Base-by-base conservation (phyloP, 2,113 vertebrate species). In the Rhagologus leucostigma region DNA sequence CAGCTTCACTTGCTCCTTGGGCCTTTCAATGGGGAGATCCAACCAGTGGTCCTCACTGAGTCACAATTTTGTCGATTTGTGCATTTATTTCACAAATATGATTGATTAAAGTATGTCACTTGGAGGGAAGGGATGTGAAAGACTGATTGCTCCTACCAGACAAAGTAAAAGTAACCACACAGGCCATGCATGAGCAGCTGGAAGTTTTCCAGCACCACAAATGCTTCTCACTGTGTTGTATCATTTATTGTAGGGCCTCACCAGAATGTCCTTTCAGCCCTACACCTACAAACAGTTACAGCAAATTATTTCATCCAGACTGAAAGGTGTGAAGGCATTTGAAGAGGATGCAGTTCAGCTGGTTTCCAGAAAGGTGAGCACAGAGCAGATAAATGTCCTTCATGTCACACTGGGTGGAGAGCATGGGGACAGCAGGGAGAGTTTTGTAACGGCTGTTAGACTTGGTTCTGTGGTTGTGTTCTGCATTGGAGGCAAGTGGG, bases 181-280 rank as follows among this genome's bases (percentile, higher is more conserved):
- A 84, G 27, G 53, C 19, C 75, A 4, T 67, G 37, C 42, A 71
- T 35, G 55, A 88, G 46, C 57, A 85, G 17, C 22, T 85, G 39
- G 55, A 69, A n/a, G 39, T 77, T 89, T 73, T 75, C 49, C 30
- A 16, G 22, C 4, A 33, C 49, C 87, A 29, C 41, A 68, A 70
- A 79, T 0, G 0, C 30, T 88, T 68, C 53, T 93, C n/a, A 22
- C 41, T 55, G 9, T 67, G 12, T 57, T 91, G 30, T 93, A 33
- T 90, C 92, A 16, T 96, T 82, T 29, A 47, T 46, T 96, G 6
- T 14, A 99, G 99, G 99, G 99, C 41, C 97, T 99, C 86, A 99
- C 99, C 64, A 96, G 99, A 97, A 99, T 99, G 99, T 99, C 99
- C 56, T 99, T 99, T 97, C 99, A 99, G 97, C 99, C 99, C 5